Evolutionary conservation across 1,140 invertebrate species (phyloP).

Genomic region (Lepidostoma basale): DNA sequence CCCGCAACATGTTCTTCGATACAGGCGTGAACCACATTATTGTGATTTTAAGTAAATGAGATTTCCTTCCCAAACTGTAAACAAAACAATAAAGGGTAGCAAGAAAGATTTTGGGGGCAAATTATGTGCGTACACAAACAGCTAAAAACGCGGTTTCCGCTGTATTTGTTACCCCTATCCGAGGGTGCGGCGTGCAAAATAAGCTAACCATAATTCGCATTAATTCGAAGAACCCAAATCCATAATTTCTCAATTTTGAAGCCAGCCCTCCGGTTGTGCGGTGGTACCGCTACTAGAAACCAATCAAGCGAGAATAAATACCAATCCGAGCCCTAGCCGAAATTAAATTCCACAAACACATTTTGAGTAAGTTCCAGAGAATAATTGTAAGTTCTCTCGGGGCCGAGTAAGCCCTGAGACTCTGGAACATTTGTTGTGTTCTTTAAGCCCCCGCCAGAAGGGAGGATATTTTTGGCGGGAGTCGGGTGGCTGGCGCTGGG

Average conservation of each 20-base stretch:
- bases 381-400: conserved; percentile 41
- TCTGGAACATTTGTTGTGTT: conserved; percentile 44
- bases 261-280: conserved; percentile 16
- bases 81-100: conserved; percentile 3
- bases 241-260: conserved; percentile 35
- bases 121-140: conserved; percentile 1
- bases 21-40: too few relatives aligned
- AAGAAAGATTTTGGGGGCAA: conserved; percentile 4
- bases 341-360: conserved; percentile 47
- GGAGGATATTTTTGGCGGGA: conserved; percentile 14
- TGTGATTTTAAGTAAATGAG: too few relatives aligned
- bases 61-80: background rate
- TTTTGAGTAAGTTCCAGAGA: conserved; percentile 45
- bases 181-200: conserved; percentile 12
- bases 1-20: too few relatives aligned
- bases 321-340: conserved; percentile 41
- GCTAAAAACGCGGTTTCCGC: conserved; percentile 6
- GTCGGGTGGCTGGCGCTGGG: background rate
- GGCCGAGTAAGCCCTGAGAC: conserved; percentile 34
- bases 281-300: conserved; percentile 25
- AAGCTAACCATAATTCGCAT: conserved; percentile 26
- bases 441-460: conserved; percentile 29
- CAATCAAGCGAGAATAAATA: conserved; percentile 46
- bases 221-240: conserved; percentile 26
- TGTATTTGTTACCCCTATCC: conserved; percentile 12